Conservation (phyloP, 2,113 vertebrate genomes). For the Apeltes quadracus region DNA sequence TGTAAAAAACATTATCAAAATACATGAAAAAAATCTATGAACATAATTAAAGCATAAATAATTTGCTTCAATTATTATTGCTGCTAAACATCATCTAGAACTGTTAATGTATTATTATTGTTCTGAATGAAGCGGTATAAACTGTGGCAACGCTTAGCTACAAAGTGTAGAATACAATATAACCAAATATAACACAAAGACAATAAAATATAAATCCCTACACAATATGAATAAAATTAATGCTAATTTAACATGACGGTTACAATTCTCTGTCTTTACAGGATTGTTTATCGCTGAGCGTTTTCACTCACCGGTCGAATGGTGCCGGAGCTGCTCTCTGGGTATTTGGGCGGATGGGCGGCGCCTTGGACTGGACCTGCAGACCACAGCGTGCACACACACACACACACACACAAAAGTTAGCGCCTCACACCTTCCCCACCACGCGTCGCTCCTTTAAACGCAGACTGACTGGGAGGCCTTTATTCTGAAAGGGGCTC, state of each 20-base stretch:
- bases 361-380: constrained; percentile 69
- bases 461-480: constrained; percentile 20
- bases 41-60: neutral
- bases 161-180: neutral
- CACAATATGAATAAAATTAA: neutral
- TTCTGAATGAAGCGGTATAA: neutral
- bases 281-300: neutral
- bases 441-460: neutral
- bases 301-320: constrained; percentile 76
- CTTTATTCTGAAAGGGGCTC: constrained; percentile 70
- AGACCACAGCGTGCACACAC: neutral
- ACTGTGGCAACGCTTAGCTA: neutral
- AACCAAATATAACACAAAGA: too few relatives aligned
- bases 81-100: too few relatives aligned
- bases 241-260: neutral
- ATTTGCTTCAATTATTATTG: too few relatives aligned
- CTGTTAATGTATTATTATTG: too few relatives aligned
- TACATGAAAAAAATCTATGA: neutral
- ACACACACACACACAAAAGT: neutral
- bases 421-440: too few relatives aligned
- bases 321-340: constrained; percentile 68
- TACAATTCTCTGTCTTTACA: neutral
- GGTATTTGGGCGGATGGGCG: constrained; percentile 77
- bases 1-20: neutral
- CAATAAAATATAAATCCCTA: too few relatives aligned